phyloP scores from a whole-genome alignment of 1,140 invertebrate species.

The Schlechtendalia chinensis region DNA sequence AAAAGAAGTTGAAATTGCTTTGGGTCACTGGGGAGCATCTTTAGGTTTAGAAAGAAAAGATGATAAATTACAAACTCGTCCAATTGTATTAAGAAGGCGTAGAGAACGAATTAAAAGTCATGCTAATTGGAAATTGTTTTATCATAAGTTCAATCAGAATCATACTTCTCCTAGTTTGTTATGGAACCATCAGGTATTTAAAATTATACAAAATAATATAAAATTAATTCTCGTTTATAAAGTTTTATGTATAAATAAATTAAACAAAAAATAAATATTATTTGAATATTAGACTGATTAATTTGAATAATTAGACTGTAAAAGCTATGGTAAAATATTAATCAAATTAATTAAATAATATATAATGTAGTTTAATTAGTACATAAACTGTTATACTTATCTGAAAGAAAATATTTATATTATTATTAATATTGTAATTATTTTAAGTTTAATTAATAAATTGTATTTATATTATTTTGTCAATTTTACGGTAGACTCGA shows the following conservation, averaged over 20 bases:
- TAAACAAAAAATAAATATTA: neutral
- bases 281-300: too few species aligned
- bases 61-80: conserved; percentile 65
- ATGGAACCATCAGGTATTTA: conserved; percentile 91
- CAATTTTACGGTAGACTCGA: too few species aligned
- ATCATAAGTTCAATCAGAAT: conserved; percentile 92
- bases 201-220: neutral
- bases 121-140: conserved; percentile 92
- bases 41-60: conserved; percentile 71
- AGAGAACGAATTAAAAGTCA: conserved; percentile 84
- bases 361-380: too few species aligned
- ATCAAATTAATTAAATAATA: too few species aligned
- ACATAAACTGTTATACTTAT: too few species aligned
- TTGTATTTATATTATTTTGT: too few species aligned
- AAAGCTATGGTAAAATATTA: too few species aligned
- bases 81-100: conserved; percentile 86
- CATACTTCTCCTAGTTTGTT: conserved; percentile 95
- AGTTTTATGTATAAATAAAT: neutral
- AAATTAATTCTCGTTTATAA: neutral
- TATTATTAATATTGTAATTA: too few species aligned
- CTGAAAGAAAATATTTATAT: too few species aligned
- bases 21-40: conserved; percentile 86
- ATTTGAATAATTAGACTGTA: neutral
- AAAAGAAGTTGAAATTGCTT: conserved; percentile 73
- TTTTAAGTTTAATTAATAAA: too few species aligned